Base-by-base conservation (phyloP, 2,888 invertebrate species). In the Gnatocerus cornutus region DNA sequence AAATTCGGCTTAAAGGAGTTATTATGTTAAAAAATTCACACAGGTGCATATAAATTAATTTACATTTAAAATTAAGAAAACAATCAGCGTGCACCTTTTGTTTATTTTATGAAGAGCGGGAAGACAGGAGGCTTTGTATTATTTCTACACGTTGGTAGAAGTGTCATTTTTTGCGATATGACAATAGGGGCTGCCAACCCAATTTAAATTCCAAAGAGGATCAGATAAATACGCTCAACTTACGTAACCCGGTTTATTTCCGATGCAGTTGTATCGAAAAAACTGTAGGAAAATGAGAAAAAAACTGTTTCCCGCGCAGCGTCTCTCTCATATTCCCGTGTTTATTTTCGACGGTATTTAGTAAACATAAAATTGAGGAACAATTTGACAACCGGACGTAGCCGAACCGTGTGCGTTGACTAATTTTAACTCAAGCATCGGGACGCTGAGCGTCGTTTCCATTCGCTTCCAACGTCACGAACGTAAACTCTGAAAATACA, bases 361-460 rank as follows among this genome's bases (percentile, higher is more conserved):
- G 77, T 79, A 79, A 77, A 79, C 75, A 78, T 71, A 77, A 73
- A 69, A 75, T 77, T 74, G 71, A 76, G 76, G 73, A 77, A 72
- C 73, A 79, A 80, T 80, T 80, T 81, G 80, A 82, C 81, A 81
- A 80, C 79, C 82, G 82, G 81, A 81, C 81, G 81, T 76, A 80
- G 79, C 81, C 82, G 81, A 83, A 80, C 80, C 77, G 77, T 70
- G 77, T 70, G 65, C 72, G 74, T 74, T 74, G 76, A 79, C 81
- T 82, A 82, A 82, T 79, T 77, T 82, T 82, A 82, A 81, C 81
- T 77, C 76, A 72, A 72, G 78, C 79, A 78, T 77, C 78, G 77
- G 73, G 77, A 75, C 74, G 76, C 68, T 66, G 63, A 69, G 48
- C 69, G 63, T 74, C 71, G 74, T 71, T 68, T 75, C 73, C 63